These are phyloP conservation scores for Drosophila sucinea DNA, from an alignment of 1,140 invertebrate genomes.

Conservation along the genomic window DNA sequence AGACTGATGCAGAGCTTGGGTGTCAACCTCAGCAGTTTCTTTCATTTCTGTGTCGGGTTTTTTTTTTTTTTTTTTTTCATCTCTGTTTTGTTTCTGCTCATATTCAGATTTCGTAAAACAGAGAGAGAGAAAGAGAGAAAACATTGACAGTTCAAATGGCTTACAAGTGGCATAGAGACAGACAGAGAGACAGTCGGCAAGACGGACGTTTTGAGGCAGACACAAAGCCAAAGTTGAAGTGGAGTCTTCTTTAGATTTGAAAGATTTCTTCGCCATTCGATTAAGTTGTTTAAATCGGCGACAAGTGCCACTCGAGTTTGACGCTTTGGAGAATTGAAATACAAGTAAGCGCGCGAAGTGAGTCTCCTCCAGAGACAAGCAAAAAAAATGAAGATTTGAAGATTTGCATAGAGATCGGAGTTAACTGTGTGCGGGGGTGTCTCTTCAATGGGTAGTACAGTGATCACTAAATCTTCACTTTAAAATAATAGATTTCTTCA, in stretches of 20 bases:
- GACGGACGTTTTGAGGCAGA: slow-evolving; percentile 40
- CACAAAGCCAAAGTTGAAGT: slow-evolving; percentile 23
- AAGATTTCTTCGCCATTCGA: slow-evolving; percentile 52
- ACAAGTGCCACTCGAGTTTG: slow-evolving; percentile 73
- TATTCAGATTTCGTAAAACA: slow-evolving; percentile 64
- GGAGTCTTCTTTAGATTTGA: slow-evolving; percentile 10
- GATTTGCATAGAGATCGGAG: not conserved
- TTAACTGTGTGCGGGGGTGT: slow-evolving; percentile 19
- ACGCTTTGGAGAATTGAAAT: slow-evolving; percentile 35
- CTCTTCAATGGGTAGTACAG: slow-evolving; percentile 25
- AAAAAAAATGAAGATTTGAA: slow-evolving; percentile 18
- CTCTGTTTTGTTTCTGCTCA: slow-evolving; percentile 52
- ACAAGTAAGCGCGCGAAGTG: slow-evolving; percentile 22
- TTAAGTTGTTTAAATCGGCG: slow-evolving; percentile 76
- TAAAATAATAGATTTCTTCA: too few species aligned
- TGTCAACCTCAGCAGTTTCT: slow-evolving; percentile 74
- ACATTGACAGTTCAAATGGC: slow-evolving; percentile 69
- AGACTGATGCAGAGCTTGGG: slow-evolving; percentile 46
- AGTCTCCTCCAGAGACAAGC: slow-evolving; percentile 38
- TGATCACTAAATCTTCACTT: not conserved
- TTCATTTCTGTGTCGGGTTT: slow-evolving; percentile 4
- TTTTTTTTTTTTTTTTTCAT: too few species aligned
- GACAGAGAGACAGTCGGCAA: not conserved
- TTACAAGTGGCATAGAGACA: slow-evolving; percentile 66
- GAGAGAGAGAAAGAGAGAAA: slow-evolving; percentile 31